Percentiles rank a stretch among this genome's conserved stretches.
Evolutionary conservation across 2,113 vertebrate genomes (phyloP).

Genomic region (rat (Rattus norvegicus)): GRCr8 NC_086039.1:76641001-76641500

Average conservation of each 20-base stretch:
- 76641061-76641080: neutral
- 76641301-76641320: neutral
- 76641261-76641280: neutral
- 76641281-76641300: neutral
- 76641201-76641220: neutral
- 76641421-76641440: neutral
- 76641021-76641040: neutral
- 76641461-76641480: neutral
- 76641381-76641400: neutral
- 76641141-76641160: neutral
- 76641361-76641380: neutral
- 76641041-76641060: neutral
- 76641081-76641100: neutral
- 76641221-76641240: neutral
- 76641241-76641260: neutral
- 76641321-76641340: neutral
- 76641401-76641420: neutral
- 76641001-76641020: neutral
- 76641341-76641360: neutral
- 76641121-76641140: neutral
- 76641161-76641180: neutral
- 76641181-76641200: neutral
- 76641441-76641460: neutral
- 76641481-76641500: neutral
- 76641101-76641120: neutral